Percentiles rank a stretch among this genome's conserved stretches.
These are phyloP conservation scores for Abramis brama DNA, from an alignment of 2,113 vertebrate species.

Conservation along the genomic window DNA sequence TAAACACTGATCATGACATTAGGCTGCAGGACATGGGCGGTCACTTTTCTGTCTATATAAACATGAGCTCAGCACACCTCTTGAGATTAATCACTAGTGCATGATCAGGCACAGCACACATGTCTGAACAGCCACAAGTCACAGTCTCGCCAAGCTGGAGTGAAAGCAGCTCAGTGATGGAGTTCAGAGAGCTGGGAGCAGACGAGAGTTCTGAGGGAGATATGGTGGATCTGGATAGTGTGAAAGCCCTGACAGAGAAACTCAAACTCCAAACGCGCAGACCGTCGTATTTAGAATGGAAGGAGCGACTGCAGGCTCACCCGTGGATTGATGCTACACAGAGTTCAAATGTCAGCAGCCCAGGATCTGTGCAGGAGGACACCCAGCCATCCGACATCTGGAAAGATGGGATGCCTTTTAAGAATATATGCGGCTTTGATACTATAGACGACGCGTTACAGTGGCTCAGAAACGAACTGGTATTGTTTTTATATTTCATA, in stretches of 20 bases:
- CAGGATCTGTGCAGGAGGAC: conserved; percentile 35
- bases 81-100: conserved; percentile 32
- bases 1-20: not conserved
- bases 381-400: conserved; percentile 39
- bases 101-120: not conserved
- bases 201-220: conserved; percentile 77
- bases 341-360: not conserved
- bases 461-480: conserved; percentile 89
- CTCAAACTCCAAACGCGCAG: conserved; percentile 89
- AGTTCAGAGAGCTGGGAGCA: conserved; percentile 78
- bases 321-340: conserved; percentile 70
- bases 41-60: conserved; percentile 49
- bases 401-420: conserved; percentile 55
- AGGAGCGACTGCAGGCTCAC: conserved; percentile 80
- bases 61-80: conserved; percentile 28
- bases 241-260: conserved; percentile 90
- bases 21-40: conserved; percentile 64
- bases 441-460: conserved; percentile 84
- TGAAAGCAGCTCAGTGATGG: conserved; percentile 65
- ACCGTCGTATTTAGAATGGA: conserved; percentile 92
- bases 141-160: not conserved
- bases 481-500: conserved; percentile 55
- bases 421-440: conserved; percentile 84
- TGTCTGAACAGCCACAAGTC: conserved; percentile 22
- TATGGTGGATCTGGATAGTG: conserved; percentile 80